These are phyloP conservation scores for Epinephelus malabaricus DNA, from an alignment of 2,797 vertebrate genomes.

Conservation along the genomic window DNA sequence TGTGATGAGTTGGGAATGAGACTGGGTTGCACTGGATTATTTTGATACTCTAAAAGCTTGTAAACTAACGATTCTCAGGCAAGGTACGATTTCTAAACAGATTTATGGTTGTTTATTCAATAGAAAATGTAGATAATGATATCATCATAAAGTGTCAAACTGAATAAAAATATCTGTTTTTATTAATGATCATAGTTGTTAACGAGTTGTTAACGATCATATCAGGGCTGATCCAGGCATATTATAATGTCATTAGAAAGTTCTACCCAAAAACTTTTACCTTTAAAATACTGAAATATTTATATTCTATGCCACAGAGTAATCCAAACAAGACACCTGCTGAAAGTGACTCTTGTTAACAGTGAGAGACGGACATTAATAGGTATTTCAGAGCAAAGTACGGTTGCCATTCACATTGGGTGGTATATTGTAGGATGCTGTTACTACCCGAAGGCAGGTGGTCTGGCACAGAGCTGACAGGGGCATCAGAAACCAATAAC, in stretches of 20 bases:
- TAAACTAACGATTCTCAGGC: no score
- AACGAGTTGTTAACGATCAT: background rate
- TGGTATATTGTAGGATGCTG: slow-evolving; percentile 60
- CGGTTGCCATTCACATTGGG: slow-evolving; percentile 41
- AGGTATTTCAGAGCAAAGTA: slow-evolving; percentile 23
- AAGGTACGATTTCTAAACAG: background rate
- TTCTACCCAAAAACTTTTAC: background rate
- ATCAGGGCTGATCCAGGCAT: background rate
- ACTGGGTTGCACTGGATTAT: no score
- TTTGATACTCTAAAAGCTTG: no score
- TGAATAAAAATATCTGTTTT: background rate
- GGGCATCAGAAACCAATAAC: slow-evolving; percentile 91
- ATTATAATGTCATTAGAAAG: background rate
- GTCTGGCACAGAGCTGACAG: slow-evolving; percentile 85
- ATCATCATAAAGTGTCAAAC: background rate
- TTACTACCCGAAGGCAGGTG: slow-evolving; percentile 79
- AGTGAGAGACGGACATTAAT: background rate
- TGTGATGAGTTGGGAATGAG: no score
- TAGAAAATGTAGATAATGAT: background rate
- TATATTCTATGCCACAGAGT: background rate
- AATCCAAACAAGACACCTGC: slow-evolving; percentile 17
- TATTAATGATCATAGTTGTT: background rate
- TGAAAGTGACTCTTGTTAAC: slow-evolving; percentile 4
- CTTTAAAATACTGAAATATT: background rate
- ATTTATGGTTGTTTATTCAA: background rate